Evolutionary conservation across 1,140 invertebrate species (phyloP), one percentile per base, ranked within the genome.

Genomic region (Drosophila nikananu): DNA sequence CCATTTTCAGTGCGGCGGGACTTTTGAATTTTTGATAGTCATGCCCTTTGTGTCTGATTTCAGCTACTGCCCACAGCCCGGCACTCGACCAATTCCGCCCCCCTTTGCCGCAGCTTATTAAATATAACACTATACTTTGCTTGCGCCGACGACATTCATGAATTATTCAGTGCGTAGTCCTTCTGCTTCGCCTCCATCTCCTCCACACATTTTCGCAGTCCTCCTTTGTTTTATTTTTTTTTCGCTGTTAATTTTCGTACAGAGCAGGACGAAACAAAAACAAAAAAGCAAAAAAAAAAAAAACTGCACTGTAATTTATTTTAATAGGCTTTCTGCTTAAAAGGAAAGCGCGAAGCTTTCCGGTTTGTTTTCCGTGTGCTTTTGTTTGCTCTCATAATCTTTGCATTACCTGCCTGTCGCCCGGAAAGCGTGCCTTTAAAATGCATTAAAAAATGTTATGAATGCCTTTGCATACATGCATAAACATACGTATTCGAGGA

Each of bases 1-100:
- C 46, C 52, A 8, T 6, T 25, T 42, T 65, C 27, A 32, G 39
- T 55, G 51, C 37, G 46, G 44, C 49, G 15, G 66, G 74, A 89
- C 80, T 80, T 87, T 89, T 87, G 73, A 83, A 89, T 89, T 89
- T 89, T 81, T 87, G 84, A 89, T 87, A 87, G 80, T 61, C 83
- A 65, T 80, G 76, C 57, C 80, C 60, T 83, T 79, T 86, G 74
- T 79, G 79, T 54, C 77, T 66, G 77, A 83, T 80, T 84, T 65
- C 35, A 59, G 44, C 48, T 41, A 23, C 62, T 52, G 49, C 19
- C 42, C 51, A 55, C 32, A 9, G 10, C 15, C n/a, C 23, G 19
- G 9, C 19, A 6, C 41, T 42, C 41, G 23, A 30, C 25, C 39
- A 17, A 17, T 37, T 9, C 54, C 21, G 54, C 21, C 54, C 54